A percentile compares a stretch with the other conserved stretches of the same genome.
Evolutionary conservation across 2,888 invertebrate species (phyloP).

Genomic region (Merodon equestris): DNA sequence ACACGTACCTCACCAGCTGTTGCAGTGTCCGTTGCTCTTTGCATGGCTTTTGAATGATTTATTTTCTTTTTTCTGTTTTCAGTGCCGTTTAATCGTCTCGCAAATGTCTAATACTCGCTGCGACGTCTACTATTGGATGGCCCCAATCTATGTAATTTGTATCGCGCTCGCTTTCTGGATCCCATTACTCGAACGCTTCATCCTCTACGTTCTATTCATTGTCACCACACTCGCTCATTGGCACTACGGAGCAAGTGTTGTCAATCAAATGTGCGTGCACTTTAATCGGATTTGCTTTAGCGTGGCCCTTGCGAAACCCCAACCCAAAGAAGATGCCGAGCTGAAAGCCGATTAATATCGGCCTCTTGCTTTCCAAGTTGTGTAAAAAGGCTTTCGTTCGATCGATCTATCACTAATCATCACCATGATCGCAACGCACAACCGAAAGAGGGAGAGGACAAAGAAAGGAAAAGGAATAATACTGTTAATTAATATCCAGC

Average conservation of each 20-base stretch:
- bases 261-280: conserved; percentile 96
- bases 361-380: conserved; percentile 27
- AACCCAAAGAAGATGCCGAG: conserved; percentile 44
- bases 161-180: conserved; percentile 74
- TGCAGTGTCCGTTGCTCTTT: too few relatives aligned
- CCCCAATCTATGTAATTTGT: conserved; percentile 74
- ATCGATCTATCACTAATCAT: too few relatives aligned
- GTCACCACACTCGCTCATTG: conserved; percentile 89
- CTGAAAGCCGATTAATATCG: conserved; percentile 52
- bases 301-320: conserved; percentile 72
- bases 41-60: too few relatives aligned
- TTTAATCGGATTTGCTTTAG: conserved; percentile 93
- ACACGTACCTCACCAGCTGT: too few relatives aligned
- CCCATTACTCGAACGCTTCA: conserved; percentile 82
- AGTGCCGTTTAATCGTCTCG: conserved; percentile 98
- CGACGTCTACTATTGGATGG: conserved; percentile 83
- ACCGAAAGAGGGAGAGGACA: not conserved
- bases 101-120: conserved; percentile 98
- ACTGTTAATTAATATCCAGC: conserved; percentile 24
- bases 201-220: conserved; percentile 86
- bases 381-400: conserved; percentile 11
- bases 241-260: conserved; percentile 95
- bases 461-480: conserved; percentile 22
- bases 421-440: too few relatives aligned
- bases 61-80: conserved; percentile 73